Conservation (phyloP, 2,888 invertebrate genomes). For the Leistus spinibarbis region DNA sequence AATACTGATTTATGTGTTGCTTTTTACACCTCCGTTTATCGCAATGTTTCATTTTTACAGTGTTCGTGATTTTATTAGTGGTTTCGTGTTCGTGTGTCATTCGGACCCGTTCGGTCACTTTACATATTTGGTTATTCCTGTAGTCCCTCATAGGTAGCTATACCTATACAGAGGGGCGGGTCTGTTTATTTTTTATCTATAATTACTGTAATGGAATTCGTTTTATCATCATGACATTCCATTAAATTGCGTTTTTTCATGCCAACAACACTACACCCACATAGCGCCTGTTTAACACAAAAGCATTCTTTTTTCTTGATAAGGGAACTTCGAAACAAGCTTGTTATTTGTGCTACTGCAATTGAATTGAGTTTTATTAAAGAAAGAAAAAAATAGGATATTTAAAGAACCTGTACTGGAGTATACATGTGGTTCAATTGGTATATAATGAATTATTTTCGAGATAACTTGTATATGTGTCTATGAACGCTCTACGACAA, state of each 20-base stretch:
- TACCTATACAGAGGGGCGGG: background rate
- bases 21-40: slow-evolving; percentile 38
- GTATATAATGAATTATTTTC: too few species aligned
- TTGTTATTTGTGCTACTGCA: background rate
- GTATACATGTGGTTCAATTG: too few species aligned
- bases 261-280: slow-evolving; percentile 1
- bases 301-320: background rate
- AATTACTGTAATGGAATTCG: slow-evolving; percentile 39
- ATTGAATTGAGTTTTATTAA: too few species aligned
- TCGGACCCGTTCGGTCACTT: background rate
- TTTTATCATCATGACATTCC: slow-evolving; percentile 31
- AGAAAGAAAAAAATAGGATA: too few species aligned
- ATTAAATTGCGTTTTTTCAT: slow-evolving; percentile 37
- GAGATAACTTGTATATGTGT: too few species aligned
- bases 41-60: slow-evolving; percentile 37
- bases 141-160: background rate
- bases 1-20: slow-evolving; percentile 27
- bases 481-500: too few species aligned
- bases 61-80: slow-evolving; percentile 37
- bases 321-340: background rate
- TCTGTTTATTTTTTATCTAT: slow-evolving; percentile 39
- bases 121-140: slow-evolving; percentile 20
- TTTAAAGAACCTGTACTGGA: too few species aligned
- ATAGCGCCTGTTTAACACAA: background rate
- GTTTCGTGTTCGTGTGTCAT: slow-evolving; percentile 32